Percentiles rank a stretch among this genome's conserved stretches.
Conservation (phyloP, 1,140 invertebrate species). For the Colletes gigas region DNA sequence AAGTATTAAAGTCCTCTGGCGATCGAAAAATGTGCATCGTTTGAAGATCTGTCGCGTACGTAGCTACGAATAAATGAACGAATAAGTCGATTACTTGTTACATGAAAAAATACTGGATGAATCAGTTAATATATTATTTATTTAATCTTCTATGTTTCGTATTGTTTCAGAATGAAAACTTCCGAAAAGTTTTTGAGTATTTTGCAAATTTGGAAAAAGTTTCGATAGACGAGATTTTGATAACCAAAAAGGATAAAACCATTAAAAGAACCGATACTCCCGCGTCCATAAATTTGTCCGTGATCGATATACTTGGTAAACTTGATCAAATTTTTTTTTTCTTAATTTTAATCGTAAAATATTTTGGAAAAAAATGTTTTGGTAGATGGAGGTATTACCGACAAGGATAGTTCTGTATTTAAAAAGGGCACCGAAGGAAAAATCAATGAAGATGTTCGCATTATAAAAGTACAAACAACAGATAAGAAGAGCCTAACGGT, state of each 20-base stretch:
- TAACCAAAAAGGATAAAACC: slow-evolving; percentile 67
- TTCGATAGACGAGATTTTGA: slow-evolving; percentile 69
- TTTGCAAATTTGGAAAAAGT: slow-evolving; percentile 74
- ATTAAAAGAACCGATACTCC: slow-evolving; percentile 73
- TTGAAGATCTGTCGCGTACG: slow-evolving; percentile 65
- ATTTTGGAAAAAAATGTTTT: slow-evolving; percentile 18
- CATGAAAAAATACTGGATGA: background rate
- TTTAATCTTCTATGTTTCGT: background rate
- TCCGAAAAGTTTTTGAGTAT: slow-evolving; percentile 72
- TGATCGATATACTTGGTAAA: slow-evolving; percentile 76
- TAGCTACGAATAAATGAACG: background rate
- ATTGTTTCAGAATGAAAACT: slow-evolving; percentile 69
- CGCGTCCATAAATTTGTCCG: slow-evolving; percentile 68
- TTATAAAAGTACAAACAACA: slow-evolving; percentile 75
- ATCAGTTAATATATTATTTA: background rate
- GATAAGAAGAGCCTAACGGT: slow-evolving; percentile 64
- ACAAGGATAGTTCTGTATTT: slow-evolving; percentile 30
- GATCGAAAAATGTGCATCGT: slow-evolving; percentile 61
- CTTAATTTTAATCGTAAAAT: background rate
- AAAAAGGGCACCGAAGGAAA: slow-evolving; percentile 12
- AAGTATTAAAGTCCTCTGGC: slow-evolving; percentile 68
- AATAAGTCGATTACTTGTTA: background rate
- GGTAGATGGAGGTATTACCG: slow-evolving; percentile 73
- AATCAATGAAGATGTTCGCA: slow-evolving; percentile 53
- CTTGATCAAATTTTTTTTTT: slow-evolving; percentile 7